Conservation (phyloP, 1,140 invertebrate species). For the Prorops nasuta region DNA sequence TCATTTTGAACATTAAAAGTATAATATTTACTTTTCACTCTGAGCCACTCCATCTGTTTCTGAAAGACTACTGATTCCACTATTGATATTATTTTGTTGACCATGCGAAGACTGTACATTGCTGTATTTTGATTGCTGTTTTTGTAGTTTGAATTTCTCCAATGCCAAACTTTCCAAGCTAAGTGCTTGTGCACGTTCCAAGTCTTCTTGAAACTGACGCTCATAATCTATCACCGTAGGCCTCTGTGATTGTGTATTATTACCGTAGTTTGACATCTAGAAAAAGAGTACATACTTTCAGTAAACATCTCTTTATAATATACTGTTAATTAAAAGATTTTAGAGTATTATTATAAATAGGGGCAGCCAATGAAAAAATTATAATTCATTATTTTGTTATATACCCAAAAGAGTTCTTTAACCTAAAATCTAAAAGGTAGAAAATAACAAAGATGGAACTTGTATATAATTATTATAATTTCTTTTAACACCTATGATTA, state of each 20-base stretch:
- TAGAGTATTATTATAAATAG: no score
- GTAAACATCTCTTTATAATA: no score
- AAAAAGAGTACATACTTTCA: slow-evolving; percentile 20
- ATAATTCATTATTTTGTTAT: no score
- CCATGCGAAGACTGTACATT: slow-evolving; percentile 24
- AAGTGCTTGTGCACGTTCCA: slow-evolving; percentile 80
- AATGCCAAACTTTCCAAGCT: slow-evolving; percentile 81
- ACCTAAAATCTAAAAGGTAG: no score
- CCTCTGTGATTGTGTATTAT: slow-evolving; percentile 37
- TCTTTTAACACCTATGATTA: no score
- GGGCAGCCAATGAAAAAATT: no score
- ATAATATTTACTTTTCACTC: slow-evolving; percentile 36
- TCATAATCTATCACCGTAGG: slow-evolving; percentile 66
- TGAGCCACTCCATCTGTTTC: slow-evolving; percentile 33
- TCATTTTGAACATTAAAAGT: background rate
- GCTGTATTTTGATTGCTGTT: slow-evolving; percentile 47
- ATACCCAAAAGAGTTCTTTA: no score
- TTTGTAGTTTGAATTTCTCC: slow-evolving; percentile 74
- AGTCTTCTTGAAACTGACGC: slow-evolving; percentile 77
- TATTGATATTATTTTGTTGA: slow-evolving; percentile 27
- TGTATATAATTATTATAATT: no score
- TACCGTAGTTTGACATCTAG: slow-evolving; percentile 55
- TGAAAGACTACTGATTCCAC: slow-evolving; percentile 24
- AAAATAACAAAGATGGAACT: no score
- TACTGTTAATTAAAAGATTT: no score